phyloP scores from a whole-genome alignment of 2,113 vertebrate species.

The Cynocephalus volans region DNA sequence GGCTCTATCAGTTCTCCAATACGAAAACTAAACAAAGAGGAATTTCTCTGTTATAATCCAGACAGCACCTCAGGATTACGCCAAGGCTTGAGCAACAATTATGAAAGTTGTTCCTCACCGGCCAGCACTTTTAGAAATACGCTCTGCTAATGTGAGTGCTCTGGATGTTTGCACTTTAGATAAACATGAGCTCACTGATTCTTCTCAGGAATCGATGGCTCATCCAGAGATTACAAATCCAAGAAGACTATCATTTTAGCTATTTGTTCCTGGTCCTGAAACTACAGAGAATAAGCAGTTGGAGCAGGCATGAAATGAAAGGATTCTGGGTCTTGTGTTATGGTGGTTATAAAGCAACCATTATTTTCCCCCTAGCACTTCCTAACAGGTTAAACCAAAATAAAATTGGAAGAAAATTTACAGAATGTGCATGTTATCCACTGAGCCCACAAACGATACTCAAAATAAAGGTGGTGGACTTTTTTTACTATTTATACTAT shows the following conservation, averaged over 20 bases:
- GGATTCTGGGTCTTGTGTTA: not conserved
- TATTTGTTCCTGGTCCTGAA: not conserved
- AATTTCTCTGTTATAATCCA: constrained; percentile 10
- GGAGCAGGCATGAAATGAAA: not conserved
- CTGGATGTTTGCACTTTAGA: not conserved
- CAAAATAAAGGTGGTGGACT: not conserved
- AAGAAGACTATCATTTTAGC: not conserved
- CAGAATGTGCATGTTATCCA: not conserved
- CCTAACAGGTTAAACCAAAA: not conserved
- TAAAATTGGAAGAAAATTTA: not conserved
- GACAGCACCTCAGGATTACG: not conserved
- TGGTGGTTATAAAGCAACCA: not conserved
- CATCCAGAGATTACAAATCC: constrained; percentile 55
- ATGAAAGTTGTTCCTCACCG: not conserved
- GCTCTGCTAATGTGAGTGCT: not conserved
- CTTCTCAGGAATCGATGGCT: constrained; percentile 16
- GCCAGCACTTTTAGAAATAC: not conserved
- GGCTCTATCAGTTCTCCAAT: not conserved
- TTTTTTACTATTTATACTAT: not conserved
- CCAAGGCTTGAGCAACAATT: not conserved
- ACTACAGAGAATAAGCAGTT: not conserved
- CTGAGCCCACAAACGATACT: not conserved
- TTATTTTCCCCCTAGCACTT: not conserved
- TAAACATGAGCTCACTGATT: not conserved
- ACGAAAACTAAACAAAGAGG: not conserved